These are phyloP conservation scores for Watsonalla binaria DNA, from an alignment of 2,888 invertebrate species.

Conservation along the genomic window DNA sequence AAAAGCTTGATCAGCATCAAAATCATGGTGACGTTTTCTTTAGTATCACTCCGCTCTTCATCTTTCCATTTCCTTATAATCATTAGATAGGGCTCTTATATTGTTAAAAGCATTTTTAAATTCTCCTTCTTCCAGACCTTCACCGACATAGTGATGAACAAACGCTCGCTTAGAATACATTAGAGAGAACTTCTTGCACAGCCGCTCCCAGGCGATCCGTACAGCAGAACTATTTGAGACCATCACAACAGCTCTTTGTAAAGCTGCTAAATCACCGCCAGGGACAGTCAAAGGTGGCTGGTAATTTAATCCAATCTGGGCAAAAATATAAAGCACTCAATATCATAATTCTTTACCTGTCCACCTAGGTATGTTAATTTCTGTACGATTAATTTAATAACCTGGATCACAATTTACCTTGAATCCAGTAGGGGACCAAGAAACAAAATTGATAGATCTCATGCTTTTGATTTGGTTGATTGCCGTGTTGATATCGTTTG, in stretches of 20 bases:
- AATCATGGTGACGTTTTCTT: too few species aligned
- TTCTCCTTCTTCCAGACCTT: conserved; percentile 85
- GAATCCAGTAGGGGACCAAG: conserved; percentile 91
- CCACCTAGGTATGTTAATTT: too few species aligned
- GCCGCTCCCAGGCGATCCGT: conserved; percentile 87
- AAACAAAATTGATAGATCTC: conserved; percentile 85
- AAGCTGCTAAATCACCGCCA: conserved; percentile 85
- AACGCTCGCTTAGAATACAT: conserved; percentile 92
- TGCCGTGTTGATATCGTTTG: conserved; percentile 84
- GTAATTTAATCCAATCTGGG: conserved; percentile 84
- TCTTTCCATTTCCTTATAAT: conserved; percentile 83
- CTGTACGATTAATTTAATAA: not conserved
- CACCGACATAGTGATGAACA: conserved; percentile 90
- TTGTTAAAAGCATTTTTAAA: conserved; percentile 81
- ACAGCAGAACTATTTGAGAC: conserved; percentile 89
- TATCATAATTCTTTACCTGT: not conserved
- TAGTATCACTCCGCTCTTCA: conserved; percentile 5
- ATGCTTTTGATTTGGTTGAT: conserved; percentile 85
- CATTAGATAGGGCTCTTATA: conserved; percentile 80
- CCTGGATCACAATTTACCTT: conserved; percentile 69
- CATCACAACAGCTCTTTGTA: conserved; percentile 89
- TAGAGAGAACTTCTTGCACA: conserved; percentile 87
- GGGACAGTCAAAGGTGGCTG: conserved; percentile 87
- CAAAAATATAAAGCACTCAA: not conserved
- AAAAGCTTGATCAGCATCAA: too few species aligned